Evolutionary conservation across 2,888 invertebrate species (phyloP).

Genomic region (Tanypteryx hageni): DNA sequence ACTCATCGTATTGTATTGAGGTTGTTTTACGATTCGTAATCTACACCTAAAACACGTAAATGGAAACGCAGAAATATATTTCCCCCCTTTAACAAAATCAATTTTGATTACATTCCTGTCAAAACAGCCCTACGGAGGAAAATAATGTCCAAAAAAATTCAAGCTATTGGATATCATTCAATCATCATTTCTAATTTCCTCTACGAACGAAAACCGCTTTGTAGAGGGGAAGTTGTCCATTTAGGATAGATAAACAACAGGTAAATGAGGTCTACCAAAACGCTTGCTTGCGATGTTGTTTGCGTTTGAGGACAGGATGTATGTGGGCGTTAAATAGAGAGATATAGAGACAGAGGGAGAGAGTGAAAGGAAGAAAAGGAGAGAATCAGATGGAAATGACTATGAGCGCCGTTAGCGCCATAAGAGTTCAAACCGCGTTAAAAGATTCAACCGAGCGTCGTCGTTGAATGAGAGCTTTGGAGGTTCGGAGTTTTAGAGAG

Average conservation of each 20-base stretch:
- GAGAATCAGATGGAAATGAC: neutral
- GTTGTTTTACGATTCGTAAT: neutral
- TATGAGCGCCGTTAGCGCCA: neutral
- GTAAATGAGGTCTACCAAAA: neutral
- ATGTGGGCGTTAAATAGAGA: too few relatives aligned
- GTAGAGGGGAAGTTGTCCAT: neutral
- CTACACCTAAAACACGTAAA: neutral
- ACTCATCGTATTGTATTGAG: too few relatives aligned
- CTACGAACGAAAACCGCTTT: neutral
- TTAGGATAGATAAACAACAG: slow-evolving; percentile 13
- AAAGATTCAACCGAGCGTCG: neutral
- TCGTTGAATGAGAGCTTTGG: neutral
- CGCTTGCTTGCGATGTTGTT: neutral
- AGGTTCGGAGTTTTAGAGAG: neutral
- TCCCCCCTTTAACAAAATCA: neutral
- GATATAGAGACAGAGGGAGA: neutral
- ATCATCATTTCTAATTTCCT: neutral
- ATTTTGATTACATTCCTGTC: neutral
- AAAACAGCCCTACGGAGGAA: neutral
- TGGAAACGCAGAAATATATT: neutral
- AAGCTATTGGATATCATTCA: neutral
- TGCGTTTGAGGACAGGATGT: too few relatives aligned
- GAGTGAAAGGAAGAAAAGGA: neutral
- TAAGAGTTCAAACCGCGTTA: neutral
- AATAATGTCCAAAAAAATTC: neutral